Percentiles rank a stretch among this genome's conserved stretches.
These are phyloP conservation scores for Idris sp. DNA, from an alignment of 1,140 invertebrate species.

Conservation along the genomic window DNA sequence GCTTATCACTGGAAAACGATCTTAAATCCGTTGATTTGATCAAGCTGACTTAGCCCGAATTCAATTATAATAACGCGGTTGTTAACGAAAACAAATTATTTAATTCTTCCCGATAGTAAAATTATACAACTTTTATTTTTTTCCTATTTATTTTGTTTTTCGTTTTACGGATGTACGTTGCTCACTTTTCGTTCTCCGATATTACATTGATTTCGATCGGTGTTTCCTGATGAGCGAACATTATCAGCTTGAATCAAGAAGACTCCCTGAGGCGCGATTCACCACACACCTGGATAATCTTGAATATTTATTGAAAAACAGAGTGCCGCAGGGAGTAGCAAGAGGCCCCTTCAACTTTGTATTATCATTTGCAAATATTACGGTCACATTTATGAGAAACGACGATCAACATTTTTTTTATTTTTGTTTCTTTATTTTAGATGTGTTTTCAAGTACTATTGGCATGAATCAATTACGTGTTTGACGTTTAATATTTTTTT, in stretches of 20 bases:
- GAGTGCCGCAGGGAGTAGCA: conserved; percentile 30
- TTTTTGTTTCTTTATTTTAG: conserved; percentile 2
- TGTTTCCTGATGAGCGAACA: conserved; percentile 47
- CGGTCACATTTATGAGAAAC: conserved; percentile 33
- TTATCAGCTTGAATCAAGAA: conserved; percentile 50
- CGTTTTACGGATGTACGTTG: background rate
- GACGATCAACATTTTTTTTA: conserved; percentile 7
- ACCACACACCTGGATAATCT: conserved; percentile 28
- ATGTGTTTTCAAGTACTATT: conserved; percentile 9
- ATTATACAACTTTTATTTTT: conserved; percentile 21
- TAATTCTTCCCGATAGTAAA: conserved; percentile 20
- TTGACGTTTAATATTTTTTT: too few species aligned
- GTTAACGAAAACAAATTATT: conserved; percentile 31
- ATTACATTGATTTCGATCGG: conserved; percentile 34
- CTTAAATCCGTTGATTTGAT: conserved; percentile 45
- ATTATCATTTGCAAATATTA: conserved; percentile 41
- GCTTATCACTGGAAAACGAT: conserved; percentile 42
- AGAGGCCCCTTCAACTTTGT: conserved; percentile 32
- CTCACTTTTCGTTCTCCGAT: conserved; percentile 10
- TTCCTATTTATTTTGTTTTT: background rate
- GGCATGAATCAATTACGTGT: conserved; percentile 16
- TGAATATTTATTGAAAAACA: conserved; percentile 53
- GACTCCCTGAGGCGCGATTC: conserved; percentile 46
- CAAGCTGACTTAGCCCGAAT: conserved; percentile 25
- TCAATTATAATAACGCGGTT: conserved; percentile 40